Percentiles rank a stretch among this genome's conserved stretches.
Conservation (phyloP, 2,888 invertebrate genomes). For the Polyploca ridens region DNA sequence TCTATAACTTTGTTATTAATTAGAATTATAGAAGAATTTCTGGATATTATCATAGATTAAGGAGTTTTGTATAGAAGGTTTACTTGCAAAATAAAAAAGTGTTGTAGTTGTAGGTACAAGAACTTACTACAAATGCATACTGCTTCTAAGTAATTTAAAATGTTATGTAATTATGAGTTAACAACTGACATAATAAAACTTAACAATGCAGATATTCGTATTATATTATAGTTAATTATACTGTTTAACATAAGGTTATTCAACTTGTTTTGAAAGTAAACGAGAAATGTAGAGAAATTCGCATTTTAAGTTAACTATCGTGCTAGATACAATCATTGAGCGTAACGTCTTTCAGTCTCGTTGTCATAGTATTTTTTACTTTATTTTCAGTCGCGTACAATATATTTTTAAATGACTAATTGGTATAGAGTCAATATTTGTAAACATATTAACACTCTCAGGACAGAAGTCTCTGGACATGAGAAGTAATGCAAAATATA, state of each 20-base stretch:
- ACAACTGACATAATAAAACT: conserved; percentile 11
- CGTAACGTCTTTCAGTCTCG: conserved; percentile 44
- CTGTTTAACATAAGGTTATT: conserved; percentile 67
- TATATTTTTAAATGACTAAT: not conserved
- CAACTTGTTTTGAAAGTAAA: conserved; percentile 73
- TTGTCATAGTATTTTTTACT: conserved; percentile 24
- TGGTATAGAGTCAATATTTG: too few relatives aligned
- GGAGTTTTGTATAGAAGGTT: too few relatives aligned
- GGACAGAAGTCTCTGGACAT: not conserved
- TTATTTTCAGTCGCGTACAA: conserved; percentile 15
- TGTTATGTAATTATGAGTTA: not conserved
- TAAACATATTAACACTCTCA: not conserved
- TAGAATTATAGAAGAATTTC: too few relatives aligned
- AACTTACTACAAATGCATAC: too few relatives aligned
- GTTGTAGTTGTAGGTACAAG: too few relatives aligned
- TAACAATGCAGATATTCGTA: conserved; percentile 18
- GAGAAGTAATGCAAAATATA: not conserved
- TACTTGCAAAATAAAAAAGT: too few relatives aligned
- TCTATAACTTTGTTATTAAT: not conserved
- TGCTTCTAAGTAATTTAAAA: not conserved
- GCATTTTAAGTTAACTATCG: conserved; percentile 56
- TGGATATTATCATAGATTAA: too few relatives aligned
- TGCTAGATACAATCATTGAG: conserved; percentile 53
- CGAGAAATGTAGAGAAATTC: conserved; percentile 79
- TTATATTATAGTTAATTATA: conserved; percentile 57